Percentiles rank a stretch among this genome's conserved stretches.
These are phyloP conservation scores for Onychorhynchus coronatus DNA, from an alignment of 2,113 vertebrate species.

Conservation along the genomic window DNA sequence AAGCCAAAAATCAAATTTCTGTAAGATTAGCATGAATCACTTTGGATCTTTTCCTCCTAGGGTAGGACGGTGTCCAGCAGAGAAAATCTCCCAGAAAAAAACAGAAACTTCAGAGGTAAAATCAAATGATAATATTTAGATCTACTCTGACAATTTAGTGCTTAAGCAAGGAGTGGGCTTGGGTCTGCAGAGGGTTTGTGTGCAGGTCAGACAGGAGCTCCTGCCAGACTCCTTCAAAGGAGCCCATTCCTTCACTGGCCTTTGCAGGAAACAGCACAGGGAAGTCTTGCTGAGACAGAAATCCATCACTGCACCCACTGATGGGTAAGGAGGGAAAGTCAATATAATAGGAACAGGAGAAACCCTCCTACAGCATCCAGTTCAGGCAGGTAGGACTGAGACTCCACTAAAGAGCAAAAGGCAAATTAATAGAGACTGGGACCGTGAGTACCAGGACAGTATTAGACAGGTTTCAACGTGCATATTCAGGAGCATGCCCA, in stretches of 20 bases:
- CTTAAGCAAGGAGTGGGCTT: background rate
- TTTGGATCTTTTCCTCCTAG: background rate
- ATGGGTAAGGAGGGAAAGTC: background rate
- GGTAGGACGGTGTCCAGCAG: background rate
- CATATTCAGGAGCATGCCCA: background rate
- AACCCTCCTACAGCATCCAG: background rate
- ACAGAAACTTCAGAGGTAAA: background rate
- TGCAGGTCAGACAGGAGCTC: background rate
- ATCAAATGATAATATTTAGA: background rate
- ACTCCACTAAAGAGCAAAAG: background rate
- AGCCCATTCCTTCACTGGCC: background rate
- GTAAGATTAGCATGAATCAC: background rate
- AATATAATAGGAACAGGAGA: background rate
- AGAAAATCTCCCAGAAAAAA: background rate
- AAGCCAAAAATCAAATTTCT: background rate
- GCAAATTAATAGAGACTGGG: background rate
- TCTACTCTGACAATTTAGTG: background rate
- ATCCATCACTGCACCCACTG: background rate
- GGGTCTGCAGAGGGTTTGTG: background rate
- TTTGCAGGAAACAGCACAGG: background rate
- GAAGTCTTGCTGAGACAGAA: background rate
- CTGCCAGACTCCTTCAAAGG: background rate
- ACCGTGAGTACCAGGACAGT: background rate
- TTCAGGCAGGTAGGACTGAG: background rate
- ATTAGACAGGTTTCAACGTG: accelerated